These are phyloP conservation scores for Sebastes taczanowskii DNA, from an alignment of 2,797 vertebrate genomes.

Conservation along the genomic window DNA sequence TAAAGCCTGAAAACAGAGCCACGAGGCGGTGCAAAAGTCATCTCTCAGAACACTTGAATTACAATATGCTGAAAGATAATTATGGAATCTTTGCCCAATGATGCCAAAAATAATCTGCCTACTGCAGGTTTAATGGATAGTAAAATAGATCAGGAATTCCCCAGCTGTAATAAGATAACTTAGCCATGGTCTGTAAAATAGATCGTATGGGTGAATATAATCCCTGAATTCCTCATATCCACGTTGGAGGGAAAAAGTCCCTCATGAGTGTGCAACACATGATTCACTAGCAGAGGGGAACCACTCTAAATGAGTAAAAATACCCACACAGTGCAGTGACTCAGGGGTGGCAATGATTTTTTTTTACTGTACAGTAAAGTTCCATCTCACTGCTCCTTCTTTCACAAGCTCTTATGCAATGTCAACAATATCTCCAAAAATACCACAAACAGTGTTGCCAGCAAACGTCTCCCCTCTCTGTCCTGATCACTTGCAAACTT, in stretches of 20 bases:
- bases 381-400: slow-evolving; percentile 21
- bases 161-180: not conserved
- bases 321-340: slow-evolving; percentile 8
- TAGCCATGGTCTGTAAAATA: not conserved
- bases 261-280: slow-evolving; percentile 10
- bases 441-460: slow-evolving; percentile 23
- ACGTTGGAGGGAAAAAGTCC: slow-evolving; percentile 19
- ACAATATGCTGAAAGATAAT: too few relatives aligned
- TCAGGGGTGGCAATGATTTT: slow-evolving; percentile 10
- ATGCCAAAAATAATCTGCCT: too few relatives aligned
- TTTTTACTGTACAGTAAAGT: slow-evolving; percentile 22
- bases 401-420: slow-evolving; percentile 42
- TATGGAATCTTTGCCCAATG: too few relatives aligned
- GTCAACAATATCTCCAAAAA: slow-evolving; percentile 61
- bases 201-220: not conserved
- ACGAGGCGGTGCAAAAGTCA: too few relatives aligned
- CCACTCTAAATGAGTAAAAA: slow-evolving; percentile 12
- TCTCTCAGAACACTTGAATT: too few relatives aligned
- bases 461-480: not conserved
- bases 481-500: not conserved
- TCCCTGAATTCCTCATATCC: not conserved
- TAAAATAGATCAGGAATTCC: slow-evolving; percentile 1
- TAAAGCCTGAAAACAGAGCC: too few relatives aligned
- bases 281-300: slow-evolving; percentile 31
- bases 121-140: not conserved